Evolutionary conservation across 2,888 invertebrate species (phyloP), one percentile per base, ranked within the genome.

Genomic region (Ecdyonurus torrentis): DNA sequence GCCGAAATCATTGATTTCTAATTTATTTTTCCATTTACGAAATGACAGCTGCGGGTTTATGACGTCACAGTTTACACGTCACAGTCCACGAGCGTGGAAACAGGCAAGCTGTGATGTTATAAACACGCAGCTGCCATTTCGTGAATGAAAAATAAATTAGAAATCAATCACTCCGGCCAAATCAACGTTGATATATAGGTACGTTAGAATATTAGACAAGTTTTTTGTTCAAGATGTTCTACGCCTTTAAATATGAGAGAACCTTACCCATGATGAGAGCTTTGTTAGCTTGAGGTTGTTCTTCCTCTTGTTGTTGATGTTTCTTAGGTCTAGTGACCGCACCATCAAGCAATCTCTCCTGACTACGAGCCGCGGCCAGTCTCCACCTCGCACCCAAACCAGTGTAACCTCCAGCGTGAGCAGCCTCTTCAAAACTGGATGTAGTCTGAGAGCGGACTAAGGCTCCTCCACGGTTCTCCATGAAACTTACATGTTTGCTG

Each of bases 401-500:
- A 2, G 2, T 2, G 50, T 55, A 50, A 23, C 61, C 61, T 52
- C 52, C 52, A 10, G 61, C 53, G 1, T 50, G 22, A 2, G 58
- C 77, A 24, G 84, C 82, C 71, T 87, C 86, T 69, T 91, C 90
- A 71, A 91, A 90, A 2, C 90, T 91, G 25, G 90, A 89, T 67
- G 91, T 75, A 0, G 91, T 91, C 72, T 91, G 89, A 2, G 91
- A 91, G 64, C 91, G 82, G 59, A 91, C 90, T 72, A 70, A 65
- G 5, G 70, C 70, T 1, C 70, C 68, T n/a, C 69, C 68, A 64
- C 73, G 72, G 55, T 55, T n/a, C 55, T 55, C 55, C 55, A 55
- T 55, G 64, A 93, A 93, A 70, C 91, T 91, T 50, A 93, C 93
- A 74, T 93, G 93, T 73, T 93, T 93, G 25, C 55, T 55, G 55